Base-by-base conservation (phyloP, 64 coral and sea anemone species). In the Actinia equina region DNA sequence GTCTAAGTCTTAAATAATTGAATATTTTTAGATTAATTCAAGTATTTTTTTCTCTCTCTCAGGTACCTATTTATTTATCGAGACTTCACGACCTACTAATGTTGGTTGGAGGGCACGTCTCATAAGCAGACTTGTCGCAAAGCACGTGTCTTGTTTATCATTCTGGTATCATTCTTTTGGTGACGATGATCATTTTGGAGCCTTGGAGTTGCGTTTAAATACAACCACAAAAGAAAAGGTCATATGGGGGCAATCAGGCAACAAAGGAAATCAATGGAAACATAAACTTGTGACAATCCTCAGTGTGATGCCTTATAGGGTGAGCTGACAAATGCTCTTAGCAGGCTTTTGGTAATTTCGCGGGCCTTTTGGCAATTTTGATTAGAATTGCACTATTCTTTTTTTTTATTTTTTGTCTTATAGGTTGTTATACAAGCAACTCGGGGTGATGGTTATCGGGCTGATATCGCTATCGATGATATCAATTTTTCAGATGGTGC, bases 151-250 rank as follows among this genome's bases (percentile, higher is more conserved):
- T 7, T 96, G 94, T 54, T 83, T 96, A 18, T 88, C 84, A 56
- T 96, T 96, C 85, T 96, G 89, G 80, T 96, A 90, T 61, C 94
- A 96, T 78, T 43, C 94, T 8, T 93, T 44, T 59, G 94, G 94
- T 19, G 81, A 84, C 43, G 23, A 71, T 41, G 30, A 59, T 17
- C 94, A 96, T 62, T 92, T 96, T 54, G 94, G 94, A 17, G 58
- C 89, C 13, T 64, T 96, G 18, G 86, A 89, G 49, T 58, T 92
- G 0, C 13, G 82, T 2, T 13, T 92, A 71, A 87, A 92, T 77
- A 92, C 84, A 43, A 79, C 60, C 59, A 41, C 70, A 49, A 89
- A 85, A 12, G 94, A 96, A 37, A 90, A 93, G 52, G 57, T 87
- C 43, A 87, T 93, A 65, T 96, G 94, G 94, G 71, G 79, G 22